Evolutionary conservation across 2,113 vertebrate species (phyloP).

Genomic region (Halcyon malimbica): DNA sequence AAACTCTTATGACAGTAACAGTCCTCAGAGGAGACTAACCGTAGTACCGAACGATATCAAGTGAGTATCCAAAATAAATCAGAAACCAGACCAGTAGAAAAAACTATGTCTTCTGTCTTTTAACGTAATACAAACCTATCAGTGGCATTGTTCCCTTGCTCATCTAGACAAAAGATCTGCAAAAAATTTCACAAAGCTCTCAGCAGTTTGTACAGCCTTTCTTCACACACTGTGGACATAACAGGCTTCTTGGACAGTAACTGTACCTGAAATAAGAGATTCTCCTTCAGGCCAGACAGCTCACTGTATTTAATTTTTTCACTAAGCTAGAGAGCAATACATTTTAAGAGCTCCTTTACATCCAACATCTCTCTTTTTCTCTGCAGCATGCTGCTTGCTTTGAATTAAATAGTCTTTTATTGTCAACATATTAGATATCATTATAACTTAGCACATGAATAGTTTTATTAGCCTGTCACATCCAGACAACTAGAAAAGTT

Average conservation of each 20-base stretch:
- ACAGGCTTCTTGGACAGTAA: not conserved
- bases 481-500: constrained; percentile 62
- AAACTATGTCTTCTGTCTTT: not conserved
- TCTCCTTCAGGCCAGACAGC: not conserved
- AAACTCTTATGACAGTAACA: not conserved
- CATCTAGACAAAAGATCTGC: not conserved
- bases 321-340: not conserved
- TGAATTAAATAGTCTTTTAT: constrained; percentile 44
- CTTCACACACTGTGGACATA: not conserved
- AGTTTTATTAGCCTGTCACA: constrained; percentile 68
- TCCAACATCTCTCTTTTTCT: not conserved
- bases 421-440: constrained; percentile 47
- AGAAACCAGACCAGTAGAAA: not conserved
- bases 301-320: constrained; percentile 21
- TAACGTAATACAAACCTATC: not conserved
- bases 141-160: not conserved
- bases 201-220: not conserved
- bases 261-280: not conserved
- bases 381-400: not conserved
- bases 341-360: not conserved
- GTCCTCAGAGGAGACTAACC: not conserved
- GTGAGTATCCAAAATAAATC: not conserved
- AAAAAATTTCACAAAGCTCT: not conserved
- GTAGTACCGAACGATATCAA: not conserved
- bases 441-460: constrained; percentile 57